Evolutionary conservation across 2,888 invertebrate species (phyloP), one percentile per base, ranked within the genome.

Genomic region (Heteromurus nitidus): DNA sequence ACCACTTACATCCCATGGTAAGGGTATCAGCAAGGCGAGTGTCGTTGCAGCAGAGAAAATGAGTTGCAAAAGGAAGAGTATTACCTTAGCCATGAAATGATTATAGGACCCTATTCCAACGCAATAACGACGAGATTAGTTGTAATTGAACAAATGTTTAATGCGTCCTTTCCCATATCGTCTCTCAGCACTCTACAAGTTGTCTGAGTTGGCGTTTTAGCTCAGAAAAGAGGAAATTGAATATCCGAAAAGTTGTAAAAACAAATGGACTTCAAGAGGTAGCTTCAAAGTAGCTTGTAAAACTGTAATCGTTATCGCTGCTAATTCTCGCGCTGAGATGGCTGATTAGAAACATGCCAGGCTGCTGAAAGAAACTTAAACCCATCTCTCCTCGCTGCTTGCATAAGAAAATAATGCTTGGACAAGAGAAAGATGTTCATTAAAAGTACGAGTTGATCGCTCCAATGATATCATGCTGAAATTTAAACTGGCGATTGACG

Each of bases 91-190:
- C 50, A 42, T 75, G 67, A 58, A 75, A 68, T 67, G 58, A 75
- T 58, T 58, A 70, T 53, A 16, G 31, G 9, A n/a, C 9, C n/a
- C 60, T 18, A n/a, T 68, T 60, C 58, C 47, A 67, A 31, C 22
- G 68, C 60, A 60, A 53, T 76, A 76, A 76, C 68, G 76, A 68
- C 68, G 68, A 76, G 67, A 76, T 76, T 76, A 76, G 67, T 68
- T 44, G 68, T 76, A 76, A 76, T 76, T 67, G 67, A 60, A 68
- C 76, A 76, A 68, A 68, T 67, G 60, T 58, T 67, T 76, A 76
- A 68, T 76, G 68, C 28, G 53, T 26, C 42, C 60, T 36, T 31
- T 44, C 68, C 24, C 58, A 24, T 60, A 68, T 60, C 24, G 58
- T 60, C 26, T 67, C 18, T n/a, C n/a, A n/a, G n/a, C n/a, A n/a